Evolutionary conservation across 1,140 invertebrate species (phyloP).

Genomic region (Centruroides vittatus): DNA sequence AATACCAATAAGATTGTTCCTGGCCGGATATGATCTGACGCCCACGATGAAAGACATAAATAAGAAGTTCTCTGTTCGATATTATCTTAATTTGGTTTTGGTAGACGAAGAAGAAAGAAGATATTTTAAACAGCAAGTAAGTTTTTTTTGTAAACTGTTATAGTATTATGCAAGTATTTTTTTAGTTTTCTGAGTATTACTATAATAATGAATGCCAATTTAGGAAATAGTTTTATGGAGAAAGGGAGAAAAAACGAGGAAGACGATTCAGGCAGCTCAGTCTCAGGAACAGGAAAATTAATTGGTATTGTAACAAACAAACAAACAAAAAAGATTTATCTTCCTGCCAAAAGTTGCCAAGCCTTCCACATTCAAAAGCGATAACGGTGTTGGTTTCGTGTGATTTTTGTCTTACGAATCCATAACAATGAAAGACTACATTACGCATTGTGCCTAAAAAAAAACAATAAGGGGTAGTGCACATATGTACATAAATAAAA

Average conservation of each 20-base stretch:
- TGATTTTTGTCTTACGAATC: no score
- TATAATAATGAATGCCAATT: neutral
- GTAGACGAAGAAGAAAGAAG: conserved; percentile 98
- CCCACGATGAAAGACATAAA: conserved; percentile 99
- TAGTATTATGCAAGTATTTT: neutral
- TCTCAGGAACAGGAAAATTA: no score
- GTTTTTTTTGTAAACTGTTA: neutral
- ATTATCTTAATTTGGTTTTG: conserved; percentile 94
- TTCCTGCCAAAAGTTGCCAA: no score
- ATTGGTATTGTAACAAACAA: no score
- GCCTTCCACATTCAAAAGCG: no score
- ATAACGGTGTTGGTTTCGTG: no score
- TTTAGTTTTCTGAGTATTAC: neutral
- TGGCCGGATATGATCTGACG: conserved; percentile 95
- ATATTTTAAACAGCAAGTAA: conserved; percentile 97
- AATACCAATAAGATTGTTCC: conserved; percentile 95
- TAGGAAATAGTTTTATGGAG: neutral
- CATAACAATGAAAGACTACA: no score
- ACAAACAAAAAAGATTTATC: no score
- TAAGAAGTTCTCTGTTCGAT: conserved; percentile 98
- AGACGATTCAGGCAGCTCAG: neutral
- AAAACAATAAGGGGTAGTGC: no score
- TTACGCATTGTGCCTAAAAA: no score
- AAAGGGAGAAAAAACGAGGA: conserved; percentile 2
- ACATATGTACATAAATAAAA: no score